These are phyloP conservation scores for Macquaria ambigua DNA, from an alignment of 2,113 vertebrate genomes.

Conservation along the genomic window DNA sequence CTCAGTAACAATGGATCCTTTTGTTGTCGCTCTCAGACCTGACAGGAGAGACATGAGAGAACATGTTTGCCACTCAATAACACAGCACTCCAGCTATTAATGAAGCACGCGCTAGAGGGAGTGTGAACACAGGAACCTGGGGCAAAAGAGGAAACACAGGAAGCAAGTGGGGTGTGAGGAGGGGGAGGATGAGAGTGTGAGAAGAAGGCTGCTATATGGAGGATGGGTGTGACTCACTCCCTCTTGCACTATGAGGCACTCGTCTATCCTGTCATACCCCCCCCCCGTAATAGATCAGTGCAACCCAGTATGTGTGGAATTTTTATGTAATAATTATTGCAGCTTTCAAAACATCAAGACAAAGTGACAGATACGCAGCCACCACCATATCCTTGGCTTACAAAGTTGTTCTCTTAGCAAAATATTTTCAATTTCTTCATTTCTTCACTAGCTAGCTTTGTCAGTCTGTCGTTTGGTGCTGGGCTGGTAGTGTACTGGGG, in stretches of 20 bases:
- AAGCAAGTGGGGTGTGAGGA: constrained; percentile 48
- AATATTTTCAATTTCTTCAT: too few species aligned
- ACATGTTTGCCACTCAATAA: constrained; percentile 49
- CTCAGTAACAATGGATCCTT: constrained; percentile 43
- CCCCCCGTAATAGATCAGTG: too few species aligned
- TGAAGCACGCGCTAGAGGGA: constrained; percentile 29
- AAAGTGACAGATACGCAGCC: too few species aligned
- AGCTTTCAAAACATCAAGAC: too few species aligned
- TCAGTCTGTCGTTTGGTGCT: neutral
- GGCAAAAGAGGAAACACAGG: constrained; percentile 48
- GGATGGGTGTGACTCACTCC: constrained; percentile 55
- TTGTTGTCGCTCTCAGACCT: constrained; percentile 24
- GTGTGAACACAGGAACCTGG: constrained; percentile 44
- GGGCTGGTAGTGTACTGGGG: neutral
- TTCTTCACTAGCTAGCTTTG: neutral
- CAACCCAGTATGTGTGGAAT: too few species aligned
- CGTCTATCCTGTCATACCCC: too few species aligned
- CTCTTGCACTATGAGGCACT: too few species aligned
- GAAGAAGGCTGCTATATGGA: constrained; percentile 33
- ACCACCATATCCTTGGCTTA: too few species aligned
- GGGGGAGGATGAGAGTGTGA: constrained; percentile 31
- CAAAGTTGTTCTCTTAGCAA: too few species aligned
- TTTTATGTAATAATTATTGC: too few species aligned
- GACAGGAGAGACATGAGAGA: constrained; percentile 20
- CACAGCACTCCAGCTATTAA: constrained; percentile 48